Percentiles rank a stretch among this genome's conserved stretches.
Evolutionary conservation across 2,888 invertebrate species (phyloP).

Genomic region (Diaprepes abbreviatus): DNA sequence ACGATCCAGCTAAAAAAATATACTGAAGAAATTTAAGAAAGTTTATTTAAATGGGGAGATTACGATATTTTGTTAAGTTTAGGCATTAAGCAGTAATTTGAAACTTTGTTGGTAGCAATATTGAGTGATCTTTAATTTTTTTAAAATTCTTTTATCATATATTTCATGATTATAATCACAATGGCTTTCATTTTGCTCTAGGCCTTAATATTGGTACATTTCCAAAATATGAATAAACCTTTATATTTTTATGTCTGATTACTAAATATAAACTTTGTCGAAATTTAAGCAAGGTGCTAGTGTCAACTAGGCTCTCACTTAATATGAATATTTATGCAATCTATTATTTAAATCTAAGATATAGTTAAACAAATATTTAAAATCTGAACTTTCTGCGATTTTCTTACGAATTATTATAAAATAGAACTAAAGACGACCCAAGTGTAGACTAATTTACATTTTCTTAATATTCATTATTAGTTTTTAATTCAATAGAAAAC

Average conservation of each 20-base stretch:
- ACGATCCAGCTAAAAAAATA: too few species aligned
- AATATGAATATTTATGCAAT: slow-evolving; percentile 36
- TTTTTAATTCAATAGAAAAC: slow-evolving; percentile 22
- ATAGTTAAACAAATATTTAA: slow-evolving; percentile 18
- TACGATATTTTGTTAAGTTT: too few species aligned
- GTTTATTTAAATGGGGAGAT: too few species aligned
- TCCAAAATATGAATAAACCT: too few species aligned
- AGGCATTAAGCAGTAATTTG: too few species aligned
- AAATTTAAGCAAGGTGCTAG: neutral
- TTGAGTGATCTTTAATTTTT: too few species aligned
- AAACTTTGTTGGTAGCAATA: too few species aligned
- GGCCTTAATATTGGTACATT: too few species aligned
- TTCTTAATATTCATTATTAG: slow-evolving; percentile 5
- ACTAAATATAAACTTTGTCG: neutral
- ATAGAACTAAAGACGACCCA: slow-evolving; percentile 3
- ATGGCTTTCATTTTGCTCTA: too few species aligned
- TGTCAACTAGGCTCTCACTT: slow-evolving; percentile 20
- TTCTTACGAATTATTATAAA: slow-evolving; percentile 13
- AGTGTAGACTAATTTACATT: slow-evolving; percentile 25
- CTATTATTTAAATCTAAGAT: slow-evolving; percentile 3
- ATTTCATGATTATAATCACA: too few species aligned
- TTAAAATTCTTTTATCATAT: too few species aligned
- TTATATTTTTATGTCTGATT: neutral
- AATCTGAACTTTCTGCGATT: slow-evolving; percentile 14
- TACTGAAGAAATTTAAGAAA: too few species aligned